Base-by-base conservation (phyloP, 2,888 invertebrate species). In the Hirtodrosophila histrioides region DNA sequence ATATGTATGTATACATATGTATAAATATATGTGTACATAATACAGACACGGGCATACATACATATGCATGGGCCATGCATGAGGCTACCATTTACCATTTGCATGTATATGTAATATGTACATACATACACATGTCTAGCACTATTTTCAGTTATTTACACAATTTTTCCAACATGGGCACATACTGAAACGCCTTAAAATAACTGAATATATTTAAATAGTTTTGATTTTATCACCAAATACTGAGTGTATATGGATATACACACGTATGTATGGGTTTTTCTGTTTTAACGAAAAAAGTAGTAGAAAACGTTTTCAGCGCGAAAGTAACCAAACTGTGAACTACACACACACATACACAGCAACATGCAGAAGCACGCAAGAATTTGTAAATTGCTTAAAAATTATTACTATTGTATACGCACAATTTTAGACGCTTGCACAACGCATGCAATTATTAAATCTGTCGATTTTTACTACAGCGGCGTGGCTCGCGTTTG, bases 111-210 rank as follows among this genome's bases (percentile, higher is more conserved):
- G 54, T 72, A 45, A 61, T 74, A 74, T 74, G 49, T 69, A 44
- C 29, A 49, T 46, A 51, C 40, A 45, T 54, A 23, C n/a, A 50
- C 29, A 65, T 60, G 72, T 66, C 72, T 64, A 63, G 67, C 77
- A 77, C 71, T 79, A 81, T 86, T 77, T 86, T 81, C 86, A 81
- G 78, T 86, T 84, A 81, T 86, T 84, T 86, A 81, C 84, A 83
- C 81, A 78, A 75, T 64, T 69, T 65, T 51, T 48, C 40, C 8
- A 31, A 54, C 23, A 51, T 27, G 33, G n/a, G 39, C 12, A 50
- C 7, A 29, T 11, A 49, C 31, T 17, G 40, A 31, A 69, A 67
- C 64, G 62, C 54, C 57, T 68, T 27, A 29, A 66, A 70, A 40
- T 40, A 55, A 56, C 41, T 49, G 23, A 49, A 57, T 60, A 67